These are phyloP conservation scores for Epizoanthus rinbou DNA, from an alignment of 92 coral and sea anemone genomes.

Conservation along the genomic window DNA sequence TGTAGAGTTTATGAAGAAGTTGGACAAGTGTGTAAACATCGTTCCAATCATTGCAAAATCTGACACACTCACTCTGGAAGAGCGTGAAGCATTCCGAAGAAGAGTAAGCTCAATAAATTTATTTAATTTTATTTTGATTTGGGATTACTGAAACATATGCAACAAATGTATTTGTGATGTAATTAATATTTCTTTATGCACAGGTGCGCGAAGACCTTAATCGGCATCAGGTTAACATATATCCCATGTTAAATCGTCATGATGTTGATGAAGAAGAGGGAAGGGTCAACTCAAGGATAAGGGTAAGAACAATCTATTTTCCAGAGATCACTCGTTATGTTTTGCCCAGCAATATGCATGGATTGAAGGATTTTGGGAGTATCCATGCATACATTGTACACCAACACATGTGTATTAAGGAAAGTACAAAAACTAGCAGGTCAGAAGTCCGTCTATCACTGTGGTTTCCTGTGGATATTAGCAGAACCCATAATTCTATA, in stretches of 20 bases:
- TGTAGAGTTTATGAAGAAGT: conserved; percentile 94
- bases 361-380: no score
- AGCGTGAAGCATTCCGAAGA: conserved; percentile 95
- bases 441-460: no score
- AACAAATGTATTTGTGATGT: not conserved
- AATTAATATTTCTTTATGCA: not conserved
- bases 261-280: conserved; percentile 97
- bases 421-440: no score
- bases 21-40: conserved; percentile 97
- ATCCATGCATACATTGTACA: no score
- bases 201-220: conserved; percentile 95
- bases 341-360: no score
- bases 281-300: conserved; percentile 85
- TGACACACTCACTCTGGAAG: conserved; percentile 93
- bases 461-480: no score
- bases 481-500: no score
- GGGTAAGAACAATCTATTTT: conserved; percentile 53
- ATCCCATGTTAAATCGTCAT: conserved; percentile 91
- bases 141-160: not conserved
- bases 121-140: not conserved
- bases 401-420: no score
- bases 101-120: conserved; percentile 60
- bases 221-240: conserved; percentile 82
- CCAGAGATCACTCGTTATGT: not conserved
- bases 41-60: conserved; percentile 98